Conservation (phyloP, 2,797 vertebrate species). For the Orestias chungarensis region DNA sequence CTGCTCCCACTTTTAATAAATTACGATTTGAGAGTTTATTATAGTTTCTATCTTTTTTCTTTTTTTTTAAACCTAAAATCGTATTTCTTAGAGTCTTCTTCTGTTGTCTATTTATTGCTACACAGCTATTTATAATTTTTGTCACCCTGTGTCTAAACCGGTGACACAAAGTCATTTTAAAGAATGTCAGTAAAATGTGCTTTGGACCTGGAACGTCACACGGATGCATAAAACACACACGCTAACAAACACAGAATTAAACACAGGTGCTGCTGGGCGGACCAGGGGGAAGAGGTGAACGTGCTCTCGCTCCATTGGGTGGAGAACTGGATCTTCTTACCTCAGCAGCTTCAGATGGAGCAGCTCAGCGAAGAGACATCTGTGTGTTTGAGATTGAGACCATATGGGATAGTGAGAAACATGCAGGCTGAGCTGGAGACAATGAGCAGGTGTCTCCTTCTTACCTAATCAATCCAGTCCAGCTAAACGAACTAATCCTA, state of each 20-base stretch:
- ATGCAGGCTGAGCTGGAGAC: conserved; percentile 37
- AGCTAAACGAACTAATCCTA: conserved; percentile 59
- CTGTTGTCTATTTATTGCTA: not conserved
- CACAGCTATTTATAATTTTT: not conserved
- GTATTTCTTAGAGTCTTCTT: not conserved
- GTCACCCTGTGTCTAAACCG: not conserved
- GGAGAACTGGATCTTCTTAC: conserved; percentile 85
- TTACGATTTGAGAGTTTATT: not conserved
- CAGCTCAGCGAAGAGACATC: conserved; percentile 69
- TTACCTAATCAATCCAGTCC: conserved; percentile 60
- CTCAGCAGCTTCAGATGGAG: conserved; percentile 82
- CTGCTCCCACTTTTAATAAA: not conserved
- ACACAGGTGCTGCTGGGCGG: conserved; percentile 74
- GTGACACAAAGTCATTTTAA: conserved; percentile 34
- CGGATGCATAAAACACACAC: conserved; percentile 41
- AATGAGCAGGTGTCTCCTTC: conserved; percentile 64
- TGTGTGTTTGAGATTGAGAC: conserved; percentile 44
- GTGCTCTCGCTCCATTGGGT: conserved; percentile 77
- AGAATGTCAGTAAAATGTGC: conserved; percentile 37
- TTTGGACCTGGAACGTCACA: conserved; percentile 60
- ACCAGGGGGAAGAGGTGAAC: conserved; percentile 75
- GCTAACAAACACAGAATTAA: conserved; percentile 44
- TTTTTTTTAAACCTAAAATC: not conserved
- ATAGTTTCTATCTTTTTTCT: too few relatives aligned
- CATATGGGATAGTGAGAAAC: conserved; percentile 35